A percentile compares a stretch with the other conserved stretches of the same genome.
Conservation (phyloP, 2,113 vertebrate genomes). For the Albula goreensis region DNA sequence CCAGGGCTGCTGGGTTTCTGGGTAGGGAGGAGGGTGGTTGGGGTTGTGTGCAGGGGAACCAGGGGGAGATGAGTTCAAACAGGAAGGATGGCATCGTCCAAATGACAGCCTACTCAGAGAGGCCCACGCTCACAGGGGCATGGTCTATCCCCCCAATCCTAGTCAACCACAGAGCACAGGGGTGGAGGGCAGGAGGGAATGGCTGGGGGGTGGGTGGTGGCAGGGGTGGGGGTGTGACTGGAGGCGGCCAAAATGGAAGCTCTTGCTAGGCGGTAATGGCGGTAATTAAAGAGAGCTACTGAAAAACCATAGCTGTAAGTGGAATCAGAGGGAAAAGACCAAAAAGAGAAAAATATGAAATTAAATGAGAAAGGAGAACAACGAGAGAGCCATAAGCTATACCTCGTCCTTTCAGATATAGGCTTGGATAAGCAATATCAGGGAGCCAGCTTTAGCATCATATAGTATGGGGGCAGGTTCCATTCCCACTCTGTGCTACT, state of each 20-base stretch:
- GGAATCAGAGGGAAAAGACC: not conserved
- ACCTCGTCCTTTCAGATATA: constrained; percentile 49
- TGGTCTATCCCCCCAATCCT: constrained; percentile 40
- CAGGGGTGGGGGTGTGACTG: constrained; percentile 1
- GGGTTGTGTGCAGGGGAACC: constrained; percentile 37
- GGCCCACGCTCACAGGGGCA: constrained; percentile 48
- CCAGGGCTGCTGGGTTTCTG: constrained; percentile 66
- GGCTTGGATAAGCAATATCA: constrained; percentile 60
- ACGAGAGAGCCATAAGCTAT: not conserved
- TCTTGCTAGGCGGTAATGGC: constrained; percentile 43
- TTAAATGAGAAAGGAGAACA: not conserved
- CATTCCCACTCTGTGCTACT: constrained; percentile 66
- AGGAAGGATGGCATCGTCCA: constrained; percentile 77
- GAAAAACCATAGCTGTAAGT: constrained; percentile 46
- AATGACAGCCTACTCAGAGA: constrained; percentile 62
- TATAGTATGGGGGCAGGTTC: constrained; percentile 44
- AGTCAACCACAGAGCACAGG: constrained; percentile 47
- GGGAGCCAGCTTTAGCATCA: constrained; percentile 58
- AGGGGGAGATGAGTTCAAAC: constrained; percentile 67
- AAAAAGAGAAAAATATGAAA: constrained; percentile 29
- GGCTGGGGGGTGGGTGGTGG: constrained; percentile 31
- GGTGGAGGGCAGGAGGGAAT: constrained; percentile 41
- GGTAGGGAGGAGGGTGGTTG: constrained; percentile 59
- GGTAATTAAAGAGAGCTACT: constrained; percentile 49
- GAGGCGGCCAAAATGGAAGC: constrained; percentile 48